phyloP scores from a whole-genome alignment of 2,113 vertebrate genomes.

The Eublepharis macularius region DNA sequence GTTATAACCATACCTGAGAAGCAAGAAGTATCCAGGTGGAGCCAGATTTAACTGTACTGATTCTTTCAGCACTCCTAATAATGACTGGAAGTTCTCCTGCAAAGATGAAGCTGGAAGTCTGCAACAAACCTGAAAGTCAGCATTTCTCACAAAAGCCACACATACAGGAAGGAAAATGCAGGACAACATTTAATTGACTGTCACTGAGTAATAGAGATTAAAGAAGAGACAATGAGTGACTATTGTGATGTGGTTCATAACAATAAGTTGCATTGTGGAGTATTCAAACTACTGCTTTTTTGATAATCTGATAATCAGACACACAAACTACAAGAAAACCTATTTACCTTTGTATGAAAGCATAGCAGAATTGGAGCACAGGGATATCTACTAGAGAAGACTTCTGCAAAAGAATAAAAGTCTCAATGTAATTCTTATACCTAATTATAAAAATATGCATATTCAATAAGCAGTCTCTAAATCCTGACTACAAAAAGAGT shows the following conservation, averaged over 20 bases:
- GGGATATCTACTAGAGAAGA: conserved; percentile 88
- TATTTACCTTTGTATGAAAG: conserved; percentile 88
- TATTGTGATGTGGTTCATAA: too few species aligned
- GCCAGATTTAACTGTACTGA: conserved; percentile 92
- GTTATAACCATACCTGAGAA: conserved; percentile 82
- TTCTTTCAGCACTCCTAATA: conserved; percentile 88
- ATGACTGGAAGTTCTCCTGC: conserved; percentile 86
- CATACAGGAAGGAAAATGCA: neutral
- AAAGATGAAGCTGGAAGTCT: conserved; percentile 83
- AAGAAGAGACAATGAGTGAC: too few species aligned
- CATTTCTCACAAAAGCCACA: neutral
- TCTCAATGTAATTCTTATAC: neutral
- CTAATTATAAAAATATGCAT: neutral
- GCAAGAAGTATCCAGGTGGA: conserved; percentile 91
- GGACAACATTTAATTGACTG: neutral
- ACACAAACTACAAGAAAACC: too few species aligned
- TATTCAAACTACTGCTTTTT: neutral
- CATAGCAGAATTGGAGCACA: conserved; percentile 88
- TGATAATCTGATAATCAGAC: neutral
- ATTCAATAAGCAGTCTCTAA: neutral
- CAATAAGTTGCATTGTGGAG: too few species aligned
- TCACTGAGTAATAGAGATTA: neutral
- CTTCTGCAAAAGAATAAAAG: conserved; percentile 75
- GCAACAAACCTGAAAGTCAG: neutral
- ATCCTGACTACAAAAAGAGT: neutral